Evolutionary conservation across 2,113 vertebrate genomes (phyloP), one percentile per base, ranked within the genome.

Genomic region (Sapajus apella): DNA sequence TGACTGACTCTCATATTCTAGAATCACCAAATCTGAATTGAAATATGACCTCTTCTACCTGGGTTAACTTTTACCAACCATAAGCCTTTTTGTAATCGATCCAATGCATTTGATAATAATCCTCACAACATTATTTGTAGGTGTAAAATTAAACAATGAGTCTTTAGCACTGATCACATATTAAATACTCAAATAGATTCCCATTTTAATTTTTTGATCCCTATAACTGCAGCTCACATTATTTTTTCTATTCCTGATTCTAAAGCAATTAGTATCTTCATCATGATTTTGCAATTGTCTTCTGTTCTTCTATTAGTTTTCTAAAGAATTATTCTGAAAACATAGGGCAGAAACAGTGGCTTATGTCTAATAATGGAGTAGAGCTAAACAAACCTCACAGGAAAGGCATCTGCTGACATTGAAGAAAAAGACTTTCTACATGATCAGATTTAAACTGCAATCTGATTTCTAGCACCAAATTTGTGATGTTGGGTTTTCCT

Each of bases 21-120:
- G 5, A 82, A 52, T 56, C 12, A 32, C 30, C 52, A 52, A 35
- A 47, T 5, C 4, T 70, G 35, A 47, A 32, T 85, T 11, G 5
- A 50, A 37, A 37, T 37, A 37, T 37, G 37, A 85, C 0, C 25
- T 58, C 40, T 70, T n/a, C 0, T 6, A 6, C 0, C 0, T 32
- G 30, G 64, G 30, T 76, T 7, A 76, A 17, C 45, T 76, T 76
- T 8, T 76, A 0, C 43, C 73, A 76, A 45, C 6, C 40, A 1
- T 45, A 6, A 45, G 12, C 1, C 43, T 76, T 1, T 76, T 76
- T 45, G 13, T 30, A 27, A 45, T 2, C 13, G 2, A 17, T 76
- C 52, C 66, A 66, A 37, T 76, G 70, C 1, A 52, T 75, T 27
- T 75, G 50, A 7, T 75, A 11, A 45, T 45, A 47, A 23, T 76